These are phyloP conservation scores for Aythya fuligula DNA, from an alignment of 2,797 vertebrate genomes.

Conservation along the genomic window DNA sequence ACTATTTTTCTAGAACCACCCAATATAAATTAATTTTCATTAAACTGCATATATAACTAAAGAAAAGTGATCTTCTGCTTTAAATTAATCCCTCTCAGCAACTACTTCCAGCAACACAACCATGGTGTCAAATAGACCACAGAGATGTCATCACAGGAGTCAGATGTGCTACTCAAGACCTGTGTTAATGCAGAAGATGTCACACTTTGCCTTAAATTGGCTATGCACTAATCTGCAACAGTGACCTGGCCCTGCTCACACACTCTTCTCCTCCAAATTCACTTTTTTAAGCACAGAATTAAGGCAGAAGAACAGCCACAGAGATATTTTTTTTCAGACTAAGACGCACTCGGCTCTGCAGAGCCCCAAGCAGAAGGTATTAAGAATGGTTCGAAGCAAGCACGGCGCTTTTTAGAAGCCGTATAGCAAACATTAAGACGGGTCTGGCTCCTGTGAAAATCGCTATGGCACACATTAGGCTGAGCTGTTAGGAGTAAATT, in stretches of 20 bases:
- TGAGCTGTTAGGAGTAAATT: not conserved
- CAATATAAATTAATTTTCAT: constrained; percentile 9
- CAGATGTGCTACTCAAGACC: not conserved
- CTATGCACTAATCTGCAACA: not conserved
- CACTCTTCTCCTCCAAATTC: not conserved
- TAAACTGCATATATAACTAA: not conserved
- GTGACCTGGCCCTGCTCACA: not conserved
- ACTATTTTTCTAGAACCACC: constrained; percentile 18
- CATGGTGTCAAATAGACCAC: not conserved
- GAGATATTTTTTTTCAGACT: not conserved
- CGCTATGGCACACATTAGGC: not conserved
- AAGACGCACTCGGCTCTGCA: rapidly evolving
- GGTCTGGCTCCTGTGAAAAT: constrained; percentile 14
- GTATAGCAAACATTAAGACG: not conserved
- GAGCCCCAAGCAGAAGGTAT: not conserved
- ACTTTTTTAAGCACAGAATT: not conserved
- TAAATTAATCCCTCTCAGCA: constrained; percentile 33
- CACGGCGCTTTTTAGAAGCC: not conserved
- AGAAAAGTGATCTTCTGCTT: not conserved
- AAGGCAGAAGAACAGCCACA: not conserved
- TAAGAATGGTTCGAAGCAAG: constrained; percentile 3
- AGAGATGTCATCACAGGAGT: not conserved
- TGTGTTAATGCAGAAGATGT: not conserved
- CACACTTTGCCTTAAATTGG: not conserved
- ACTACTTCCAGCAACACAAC: constrained; percentile 23